phyloP scores from a whole-genome alignment of 2,113 vertebrate species.

The Lasiurus borealis region DNA sequence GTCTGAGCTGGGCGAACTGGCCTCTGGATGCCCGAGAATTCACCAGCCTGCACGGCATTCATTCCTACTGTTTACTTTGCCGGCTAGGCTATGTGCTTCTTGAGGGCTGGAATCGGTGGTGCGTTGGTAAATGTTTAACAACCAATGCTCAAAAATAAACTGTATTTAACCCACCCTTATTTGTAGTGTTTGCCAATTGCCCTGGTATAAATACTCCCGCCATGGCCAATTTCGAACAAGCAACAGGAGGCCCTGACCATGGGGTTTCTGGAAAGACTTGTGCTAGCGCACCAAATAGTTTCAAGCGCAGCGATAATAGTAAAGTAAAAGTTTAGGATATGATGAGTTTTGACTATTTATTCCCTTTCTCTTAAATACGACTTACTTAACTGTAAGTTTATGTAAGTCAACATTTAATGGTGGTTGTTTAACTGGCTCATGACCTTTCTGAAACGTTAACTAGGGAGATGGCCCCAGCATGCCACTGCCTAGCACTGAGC shows the following conservation, averaged over 20 bases:
- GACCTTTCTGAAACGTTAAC: background rate
- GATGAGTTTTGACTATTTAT: background rate
- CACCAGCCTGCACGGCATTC: no score
- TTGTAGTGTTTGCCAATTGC: background rate
- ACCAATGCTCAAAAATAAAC: background rate
- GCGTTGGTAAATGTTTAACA: background rate
- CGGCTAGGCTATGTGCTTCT: background rate
- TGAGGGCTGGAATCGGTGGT: background rate
- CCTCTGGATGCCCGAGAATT: fast-evolving
- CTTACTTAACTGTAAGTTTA: background rate
- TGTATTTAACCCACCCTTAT: background rate
- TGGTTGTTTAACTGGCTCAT: no score
- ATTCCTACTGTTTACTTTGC: no score
- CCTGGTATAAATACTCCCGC: background rate
- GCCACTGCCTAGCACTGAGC: fast-evolving
- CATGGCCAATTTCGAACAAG: background rate
- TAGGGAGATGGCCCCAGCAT: fast-evolving
- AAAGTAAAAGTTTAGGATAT: fast-evolving
- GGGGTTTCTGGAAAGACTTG: background rate
- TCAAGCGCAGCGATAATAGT: fast-evolving
- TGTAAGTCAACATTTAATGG: fast-evolving
- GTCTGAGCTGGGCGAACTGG: fast-evolving
- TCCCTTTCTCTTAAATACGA: background rate
- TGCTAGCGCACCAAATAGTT: fast-evolving
- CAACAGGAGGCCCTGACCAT: background rate